Conservation (phyloP, 2,113 vertebrate genomes). For the Polyodon spathula region DNA sequence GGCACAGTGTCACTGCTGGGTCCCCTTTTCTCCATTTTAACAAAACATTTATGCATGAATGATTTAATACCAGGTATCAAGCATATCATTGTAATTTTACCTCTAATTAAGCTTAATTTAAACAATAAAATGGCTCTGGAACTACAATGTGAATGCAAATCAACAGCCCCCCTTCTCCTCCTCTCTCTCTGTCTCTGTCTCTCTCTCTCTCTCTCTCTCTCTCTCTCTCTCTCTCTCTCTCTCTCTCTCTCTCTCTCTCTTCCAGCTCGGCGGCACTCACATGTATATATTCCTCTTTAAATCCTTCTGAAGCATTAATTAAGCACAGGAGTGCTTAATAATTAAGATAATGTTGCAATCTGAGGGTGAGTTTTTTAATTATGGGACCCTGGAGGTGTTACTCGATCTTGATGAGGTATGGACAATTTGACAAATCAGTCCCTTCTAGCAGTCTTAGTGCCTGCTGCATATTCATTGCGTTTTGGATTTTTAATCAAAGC, state of each 20-base stretch:
- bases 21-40: slow-evolving; percentile 40
- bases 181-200: no score
- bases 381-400: slow-evolving; percentile 48
- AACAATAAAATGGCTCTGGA: slow-evolving; percentile 73
- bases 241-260: slow-evolving; percentile 40
- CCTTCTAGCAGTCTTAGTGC: slow-evolving; percentile 41
- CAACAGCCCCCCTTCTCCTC: no score
- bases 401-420: slow-evolving; percentile 51
- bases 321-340: slow-evolving; percentile 34
- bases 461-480: slow-evolving; percentile 70
- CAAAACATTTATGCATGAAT: slow-evolving; percentile 68
- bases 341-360: slow-evolving; percentile 34
- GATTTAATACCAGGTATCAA: slow-evolving; percentile 70
- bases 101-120: slow-evolving; percentile 70
- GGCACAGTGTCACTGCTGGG: slow-evolving; percentile 57
- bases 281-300: slow-evolving; percentile 45
- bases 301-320: slow-evolving; percentile 36
- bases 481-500: slow-evolving; percentile 79
- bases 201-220: slow-evolving; percentile 25
- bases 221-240: slow-evolving; percentile 38
- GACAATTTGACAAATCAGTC: slow-evolving; percentile 60
- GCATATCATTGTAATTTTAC: slow-evolving; percentile 70
- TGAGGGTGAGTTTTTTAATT: slow-evolving; percentile 38
- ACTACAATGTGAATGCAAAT: slow-evolving; percentile 65
- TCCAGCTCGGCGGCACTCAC: slow-evolving; percentile 28